Evolutionary conservation across 37 sponge, comb jelly and placozoan genomes (phyloP).

Genomic region (Dysidea cf. avara): DNA sequence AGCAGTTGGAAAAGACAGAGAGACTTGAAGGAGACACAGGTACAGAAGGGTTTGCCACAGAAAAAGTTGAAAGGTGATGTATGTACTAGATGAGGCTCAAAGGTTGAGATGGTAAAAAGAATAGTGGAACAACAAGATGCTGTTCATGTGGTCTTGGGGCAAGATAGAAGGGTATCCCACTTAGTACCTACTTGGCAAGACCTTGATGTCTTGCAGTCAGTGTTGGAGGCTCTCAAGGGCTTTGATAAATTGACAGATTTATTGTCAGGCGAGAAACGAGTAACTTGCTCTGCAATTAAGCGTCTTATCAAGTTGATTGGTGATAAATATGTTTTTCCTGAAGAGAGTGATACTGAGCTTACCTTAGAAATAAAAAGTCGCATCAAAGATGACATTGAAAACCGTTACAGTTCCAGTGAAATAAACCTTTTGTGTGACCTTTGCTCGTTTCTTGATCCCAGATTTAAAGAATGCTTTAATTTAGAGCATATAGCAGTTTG

Average conservation of each 20-base stretch:
- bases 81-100: too few species aligned
- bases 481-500: too few species aligned
- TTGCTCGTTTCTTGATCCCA: constrained; percentile 19
- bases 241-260: constrained; percentile 28
- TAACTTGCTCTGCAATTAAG: too few species aligned
- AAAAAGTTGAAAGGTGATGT: too few species aligned
- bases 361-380: constrained; percentile 25
- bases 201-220: too few species aligned
- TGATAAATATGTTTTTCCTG: not conserved
- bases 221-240: constrained; percentile 5
- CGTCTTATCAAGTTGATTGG: constrained; percentile 1
- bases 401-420: constrained; percentile 9
- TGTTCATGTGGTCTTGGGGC: constrained; percentile 13
- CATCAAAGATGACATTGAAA: constrained; percentile 20
- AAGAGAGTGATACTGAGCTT: constrained; percentile 15
- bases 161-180: constrained; percentile 24
- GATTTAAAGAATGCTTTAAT: not conserved
- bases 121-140: too few species aligned
- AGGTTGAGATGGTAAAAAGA: too few species aligned
- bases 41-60: too few species aligned
- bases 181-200: too few species aligned
- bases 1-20: too few species aligned
- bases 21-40: too few species aligned
- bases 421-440: not conserved
- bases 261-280: too few species aligned